phyloP scores from a whole-genome alignment of 2,888 invertebrate species.

The Drosophila testacea region DNA sequence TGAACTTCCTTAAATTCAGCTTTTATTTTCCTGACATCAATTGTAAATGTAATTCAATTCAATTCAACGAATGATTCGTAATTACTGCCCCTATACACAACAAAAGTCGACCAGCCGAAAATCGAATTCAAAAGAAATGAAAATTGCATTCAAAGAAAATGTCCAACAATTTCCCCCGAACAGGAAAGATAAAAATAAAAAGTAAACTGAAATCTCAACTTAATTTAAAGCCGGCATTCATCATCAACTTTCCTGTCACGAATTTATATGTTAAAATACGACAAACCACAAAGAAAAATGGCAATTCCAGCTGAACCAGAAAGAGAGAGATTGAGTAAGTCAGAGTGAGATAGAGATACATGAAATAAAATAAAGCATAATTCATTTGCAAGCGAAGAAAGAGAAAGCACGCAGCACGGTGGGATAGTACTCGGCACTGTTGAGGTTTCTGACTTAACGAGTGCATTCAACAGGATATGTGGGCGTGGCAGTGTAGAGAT shows the following conservation, averaged over 20 bases:
- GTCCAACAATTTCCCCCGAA: constrained; percentile 24
- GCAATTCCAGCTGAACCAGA: constrained; percentile 21
- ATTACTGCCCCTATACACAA: constrained; percentile 41
- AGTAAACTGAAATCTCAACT: constrained; percentile 47
- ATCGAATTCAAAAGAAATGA: constrained; percentile 32
- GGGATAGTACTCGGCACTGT: constrained; percentile 18
- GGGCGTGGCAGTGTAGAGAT: constrained; percentile 32
- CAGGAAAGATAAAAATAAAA: constrained; percentile 3
- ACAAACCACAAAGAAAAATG: constrained; percentile 54
- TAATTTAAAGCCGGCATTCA: constrained; percentile 56
- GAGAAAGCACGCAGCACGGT: neutral
- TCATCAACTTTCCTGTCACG: constrained; percentile 61
- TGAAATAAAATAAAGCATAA: constrained; percentile 60
- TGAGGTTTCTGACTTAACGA: constrained; percentile 53
- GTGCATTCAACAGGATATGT: constrained; percentile 61
- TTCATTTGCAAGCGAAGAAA: constrained; percentile 47
- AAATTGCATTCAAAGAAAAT: constrained; percentile 37
- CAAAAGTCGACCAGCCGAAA: constrained; percentile 11
- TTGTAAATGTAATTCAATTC: constrained; percentile 23
- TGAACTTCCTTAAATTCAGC: neutral
- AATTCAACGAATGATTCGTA: constrained; percentile 31
- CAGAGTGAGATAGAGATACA: neutral
- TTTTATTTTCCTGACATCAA: constrained; percentile 16
- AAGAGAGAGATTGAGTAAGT: neutral
- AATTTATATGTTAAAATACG: constrained; percentile 55